phyloP scores from a whole-genome alignment of 2,113 vertebrate species.

The Chelonoidis abingdonii region DNA sequence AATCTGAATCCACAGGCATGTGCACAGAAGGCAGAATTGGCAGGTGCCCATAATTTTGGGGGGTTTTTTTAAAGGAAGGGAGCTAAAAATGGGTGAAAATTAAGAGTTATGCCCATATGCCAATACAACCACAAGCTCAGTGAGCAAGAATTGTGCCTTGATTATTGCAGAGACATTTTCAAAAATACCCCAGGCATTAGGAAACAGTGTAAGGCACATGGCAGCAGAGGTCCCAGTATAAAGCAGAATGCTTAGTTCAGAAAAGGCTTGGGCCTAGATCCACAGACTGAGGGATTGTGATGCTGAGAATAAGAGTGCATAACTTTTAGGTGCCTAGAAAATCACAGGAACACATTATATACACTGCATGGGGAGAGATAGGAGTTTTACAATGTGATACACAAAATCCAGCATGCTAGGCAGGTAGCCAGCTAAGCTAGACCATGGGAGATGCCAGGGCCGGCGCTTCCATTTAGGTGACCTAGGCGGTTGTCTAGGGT shows the following conservation, averaged over 20 bases:
- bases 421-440: too few species aligned
- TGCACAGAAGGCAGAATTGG: background rate
- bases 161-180: background rate
- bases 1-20: background rate
- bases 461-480: too few species aligned
- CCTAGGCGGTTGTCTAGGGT: too few species aligned
- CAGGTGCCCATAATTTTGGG: background rate
- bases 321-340: too few species aligned
- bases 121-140: background rate
- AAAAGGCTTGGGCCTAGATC: background rate
- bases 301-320: too few species aligned
- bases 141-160: background rate
- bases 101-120: background rate
- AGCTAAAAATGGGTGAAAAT: background rate
- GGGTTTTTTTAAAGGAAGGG: background rate
- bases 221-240: background rate
- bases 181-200: background rate
- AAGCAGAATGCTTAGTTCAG: conserved; percentile 18
- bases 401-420: too few species aligned
- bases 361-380: too few species aligned
- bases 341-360: too few species aligned
- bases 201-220: background rate
- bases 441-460: too few species aligned
- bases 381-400: too few species aligned
- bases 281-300: background rate